Conservation (phyloP, 2,888 invertebrate species). For the Dicranocentrus wangi region DNA sequence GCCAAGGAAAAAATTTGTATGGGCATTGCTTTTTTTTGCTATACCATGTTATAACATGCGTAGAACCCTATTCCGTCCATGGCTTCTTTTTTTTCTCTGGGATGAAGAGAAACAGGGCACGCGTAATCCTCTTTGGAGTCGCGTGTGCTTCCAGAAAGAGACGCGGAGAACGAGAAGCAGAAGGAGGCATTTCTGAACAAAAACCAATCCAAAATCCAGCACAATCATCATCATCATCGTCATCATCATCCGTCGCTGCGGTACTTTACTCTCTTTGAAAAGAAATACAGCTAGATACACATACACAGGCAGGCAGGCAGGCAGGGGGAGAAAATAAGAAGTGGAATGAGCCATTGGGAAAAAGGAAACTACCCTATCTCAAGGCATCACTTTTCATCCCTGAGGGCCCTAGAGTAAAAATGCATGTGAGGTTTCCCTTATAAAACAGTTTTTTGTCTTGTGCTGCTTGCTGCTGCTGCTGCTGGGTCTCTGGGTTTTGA, state of each 20-base stretch:
- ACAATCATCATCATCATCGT: slow-evolving; percentile 39
- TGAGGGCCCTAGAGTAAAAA: too few relatives aligned
- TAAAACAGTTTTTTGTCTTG: too few relatives aligned
- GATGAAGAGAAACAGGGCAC: slow-evolving; percentile 54
- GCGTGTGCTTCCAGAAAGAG: slow-evolving; percentile 65
- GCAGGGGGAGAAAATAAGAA: slow-evolving; percentile 41
- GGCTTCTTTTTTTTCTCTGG: too few relatives aligned
- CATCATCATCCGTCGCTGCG: slow-evolving; percentile 35
- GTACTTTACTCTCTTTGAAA: slow-evolving; percentile 45
- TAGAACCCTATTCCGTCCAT: background rate
- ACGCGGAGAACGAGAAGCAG: slow-evolving; percentile 1
- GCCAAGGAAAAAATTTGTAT: too few relatives aligned
- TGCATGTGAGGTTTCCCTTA: too few relatives aligned
- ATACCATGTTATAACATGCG: too few relatives aligned
- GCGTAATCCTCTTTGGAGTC: slow-evolving; percentile 68
- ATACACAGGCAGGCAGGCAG: too few relatives aligned
- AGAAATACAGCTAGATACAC: slow-evolving; percentile 21
- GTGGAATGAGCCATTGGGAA: slow-evolving; percentile 49
- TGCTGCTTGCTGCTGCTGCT: too few relatives aligned
- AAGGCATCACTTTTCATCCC: slow-evolving; percentile 62
- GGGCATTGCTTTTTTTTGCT: too few relatives aligned
- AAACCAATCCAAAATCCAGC: slow-evolving; percentile 37
- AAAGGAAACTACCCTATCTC: slow-evolving; percentile 58
- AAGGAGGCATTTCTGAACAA: slow-evolving; percentile 52
- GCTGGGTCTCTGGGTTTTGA: too few relatives aligned